phyloP scores from a whole-genome alignment of 2,113 vertebrate species.

The Callospermophilus lateralis region DNA sequence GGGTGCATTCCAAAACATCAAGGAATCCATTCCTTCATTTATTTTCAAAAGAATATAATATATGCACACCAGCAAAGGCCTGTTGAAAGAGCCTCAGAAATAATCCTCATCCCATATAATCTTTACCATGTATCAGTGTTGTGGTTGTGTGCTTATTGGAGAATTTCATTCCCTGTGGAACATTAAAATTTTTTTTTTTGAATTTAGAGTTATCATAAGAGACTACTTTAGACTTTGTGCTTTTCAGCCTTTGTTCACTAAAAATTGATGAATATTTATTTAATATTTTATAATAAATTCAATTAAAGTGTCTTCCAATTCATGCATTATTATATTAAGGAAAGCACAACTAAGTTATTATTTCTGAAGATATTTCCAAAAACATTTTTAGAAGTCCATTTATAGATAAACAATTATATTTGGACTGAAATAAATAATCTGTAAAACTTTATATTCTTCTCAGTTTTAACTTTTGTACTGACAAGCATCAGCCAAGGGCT shows the following conservation, averaged over 20 bases:
- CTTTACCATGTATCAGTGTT: neutral
- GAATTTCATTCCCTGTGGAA: neutral
- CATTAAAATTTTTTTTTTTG: neutral
- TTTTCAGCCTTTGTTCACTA: neutral
- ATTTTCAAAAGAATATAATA: neutral
- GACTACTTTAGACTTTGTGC: neutral
- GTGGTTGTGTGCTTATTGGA: neutral
- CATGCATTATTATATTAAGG: neutral
- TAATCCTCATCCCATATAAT: neutral
- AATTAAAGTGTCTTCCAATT: neutral
- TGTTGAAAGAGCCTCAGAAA: neutral
- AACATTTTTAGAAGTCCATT: neutral
- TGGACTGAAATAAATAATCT: conserved; percentile 32
- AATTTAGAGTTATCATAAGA: neutral
- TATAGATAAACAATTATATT: neutral
- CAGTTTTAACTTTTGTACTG: neutral
- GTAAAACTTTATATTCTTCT: neutral
- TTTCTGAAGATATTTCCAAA: neutral
- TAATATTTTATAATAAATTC: neutral
- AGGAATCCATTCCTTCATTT: neutral
- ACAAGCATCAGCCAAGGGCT: neutral
- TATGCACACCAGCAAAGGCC: neutral
- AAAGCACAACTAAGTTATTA: neutral
- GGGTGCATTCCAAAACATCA: neutral
- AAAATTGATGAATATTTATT: neutral